Conservation (phyloP, 2,113 vertebrate genomes). For the Heterotis niloticus region DNA sequence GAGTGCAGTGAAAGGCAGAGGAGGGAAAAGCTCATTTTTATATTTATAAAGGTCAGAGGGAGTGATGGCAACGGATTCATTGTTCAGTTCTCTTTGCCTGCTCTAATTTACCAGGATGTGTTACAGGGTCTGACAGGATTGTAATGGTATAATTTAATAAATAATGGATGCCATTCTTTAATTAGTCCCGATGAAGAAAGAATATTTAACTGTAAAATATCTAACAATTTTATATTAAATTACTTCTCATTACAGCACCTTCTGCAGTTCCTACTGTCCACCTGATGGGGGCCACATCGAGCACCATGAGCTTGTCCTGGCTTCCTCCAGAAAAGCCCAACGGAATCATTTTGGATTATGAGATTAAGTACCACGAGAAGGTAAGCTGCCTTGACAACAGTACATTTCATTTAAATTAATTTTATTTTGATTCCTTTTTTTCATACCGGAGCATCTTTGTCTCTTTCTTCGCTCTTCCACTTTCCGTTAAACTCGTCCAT, state of each 20-base stretch:
- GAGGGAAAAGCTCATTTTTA: not conserved
- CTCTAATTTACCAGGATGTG: not conserved
- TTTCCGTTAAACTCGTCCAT: not conserved
- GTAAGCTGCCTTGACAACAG: slow-evolving; percentile 58
- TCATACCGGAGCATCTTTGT: not conserved
- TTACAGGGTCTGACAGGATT: not conserved
- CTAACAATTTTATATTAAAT: not conserved
- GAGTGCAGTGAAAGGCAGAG: not conserved
- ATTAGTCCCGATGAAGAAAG: not conserved
- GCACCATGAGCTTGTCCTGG: slow-evolving; percentile 92
- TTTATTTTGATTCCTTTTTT: not conserved
- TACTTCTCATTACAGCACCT: slow-evolving; percentile 66
- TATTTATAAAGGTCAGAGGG: not conserved
- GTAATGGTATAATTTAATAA: not conserved
- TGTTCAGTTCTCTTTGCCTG: not conserved
- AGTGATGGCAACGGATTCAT: not conserved
- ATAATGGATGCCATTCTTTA: not conserved
- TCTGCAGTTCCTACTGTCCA: slow-evolving; percentile 90
- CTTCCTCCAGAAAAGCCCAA: slow-evolving; percentile 91
- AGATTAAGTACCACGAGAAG: slow-evolving; percentile 97
- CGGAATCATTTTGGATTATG: slow-evolving; percentile 96
- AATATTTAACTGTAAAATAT: not conserved
- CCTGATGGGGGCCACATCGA: slow-evolving; percentile 85
- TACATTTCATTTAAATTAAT: slow-evolving; percentile 21
- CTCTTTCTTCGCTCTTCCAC: not conserved